Evolutionary conservation across 2,797 vertebrate species (phyloP), one percentile per base, ranked within the genome.

Genomic region (Tokudaia muenninki): DNA sequence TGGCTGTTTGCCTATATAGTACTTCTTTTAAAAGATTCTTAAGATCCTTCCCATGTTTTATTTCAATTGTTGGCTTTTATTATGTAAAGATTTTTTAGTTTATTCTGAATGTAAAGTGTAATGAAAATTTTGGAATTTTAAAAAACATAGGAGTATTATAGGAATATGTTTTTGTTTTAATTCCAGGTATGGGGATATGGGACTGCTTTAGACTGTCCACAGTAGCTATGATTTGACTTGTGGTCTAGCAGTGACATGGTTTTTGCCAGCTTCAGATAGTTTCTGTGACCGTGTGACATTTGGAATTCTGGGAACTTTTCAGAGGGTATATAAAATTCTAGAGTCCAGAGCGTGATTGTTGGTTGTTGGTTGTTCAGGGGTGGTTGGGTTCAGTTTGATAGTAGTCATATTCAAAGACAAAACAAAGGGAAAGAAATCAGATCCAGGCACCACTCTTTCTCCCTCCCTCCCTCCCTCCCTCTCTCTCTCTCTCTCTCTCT

Each of bases 11-110:
- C 72, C 21, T 74, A 22, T 82, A 24, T 92, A 72, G 50, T 80
- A 57, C 47, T 84, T 24, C 21, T 91, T 96, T 14, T 4, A 87
- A 26, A 94, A 90, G 50, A 1, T 47, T 90, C 4, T 93, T 96
- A 75, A 83, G 0, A 83, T 87, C 11, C 9, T 94, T 87, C 5
- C 34, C 44, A 44, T 90, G 47, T 75, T 90, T 95, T 89, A 52
- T 59, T 72, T 89, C 50, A 3, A 6, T 81, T 93, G 70, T 89
- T 89, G 92, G 17, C 31, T 37, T 81, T 81, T 81, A 34, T 81
- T 86, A 29, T 92, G 9, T 90, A 83, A 82, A 41, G 37, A 10
- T 67, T 79, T 67, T 95, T 94, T 9, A 82, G 11, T 83, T 9
- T 82, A 87, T 90, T 87, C 11, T 94, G n/a, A 29, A 90, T 80